Evolutionary conservation across 2,113 vertebrate species (phyloP).

Genomic region (Tamias sibiricus): DNA sequence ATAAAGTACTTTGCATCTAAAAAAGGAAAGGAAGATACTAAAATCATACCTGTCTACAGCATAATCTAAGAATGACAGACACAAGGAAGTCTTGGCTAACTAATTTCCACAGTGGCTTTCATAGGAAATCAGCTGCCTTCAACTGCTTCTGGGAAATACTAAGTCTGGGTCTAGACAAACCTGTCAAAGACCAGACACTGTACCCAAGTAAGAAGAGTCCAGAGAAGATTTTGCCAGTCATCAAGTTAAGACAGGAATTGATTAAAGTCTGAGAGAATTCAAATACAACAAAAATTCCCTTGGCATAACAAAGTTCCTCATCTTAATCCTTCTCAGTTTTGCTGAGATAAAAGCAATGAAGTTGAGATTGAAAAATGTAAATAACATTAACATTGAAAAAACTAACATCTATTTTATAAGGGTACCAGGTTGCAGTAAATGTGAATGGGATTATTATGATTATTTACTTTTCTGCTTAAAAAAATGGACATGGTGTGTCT

Average conservation of each 20-base stretch:
- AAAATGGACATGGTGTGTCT: not conserved
- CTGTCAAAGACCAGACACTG: not conserved
- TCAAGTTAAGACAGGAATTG: not conserved
- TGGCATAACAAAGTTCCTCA: not conserved
- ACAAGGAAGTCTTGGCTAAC: not conserved
- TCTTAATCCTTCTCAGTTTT: not conserved
- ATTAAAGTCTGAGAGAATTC: not conserved
- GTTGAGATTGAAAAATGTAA: not conserved
- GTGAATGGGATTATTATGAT: not conserved
- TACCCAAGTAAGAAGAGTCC: rapidly evolving
- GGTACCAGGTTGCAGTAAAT: not conserved
- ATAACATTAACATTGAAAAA: not conserved
- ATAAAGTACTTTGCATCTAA: not conserved
- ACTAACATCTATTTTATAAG: not conserved
- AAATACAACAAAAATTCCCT: not conserved
- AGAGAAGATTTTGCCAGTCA: not conserved
- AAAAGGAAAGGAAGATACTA: not conserved
- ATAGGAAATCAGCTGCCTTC: not conserved
- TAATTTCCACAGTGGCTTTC: not conserved
- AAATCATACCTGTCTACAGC: not conserved
- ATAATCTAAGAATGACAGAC: not conserved
- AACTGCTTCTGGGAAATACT: not conserved
- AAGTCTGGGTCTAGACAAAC: not conserved
- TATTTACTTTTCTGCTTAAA: not conserved
- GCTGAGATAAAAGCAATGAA: not conserved